A percentile compares a stretch with the other conserved stretches of the same genome.
Evolutionary conservation across 2,888 invertebrate genomes (phyloP).

Genomic region (Ochlodes sylvanus): DNA sequence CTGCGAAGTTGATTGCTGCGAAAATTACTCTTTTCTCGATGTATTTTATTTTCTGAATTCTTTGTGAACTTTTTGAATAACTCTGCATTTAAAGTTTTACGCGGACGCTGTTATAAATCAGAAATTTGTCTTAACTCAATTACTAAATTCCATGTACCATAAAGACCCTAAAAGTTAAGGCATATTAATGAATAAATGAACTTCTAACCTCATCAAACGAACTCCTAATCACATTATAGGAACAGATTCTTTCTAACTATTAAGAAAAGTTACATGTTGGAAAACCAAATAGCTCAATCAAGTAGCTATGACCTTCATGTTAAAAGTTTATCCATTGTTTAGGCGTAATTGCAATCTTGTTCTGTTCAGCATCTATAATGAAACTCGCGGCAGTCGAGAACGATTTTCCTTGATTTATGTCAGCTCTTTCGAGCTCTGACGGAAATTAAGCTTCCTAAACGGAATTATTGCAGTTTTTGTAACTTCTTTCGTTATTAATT

Average conservation of each 20-base stretch:
- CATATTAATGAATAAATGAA: not conserved
- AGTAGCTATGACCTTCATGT: not conserved
- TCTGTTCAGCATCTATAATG: slow-evolving; percentile 63
- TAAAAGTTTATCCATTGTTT: slow-evolving; percentile 24
- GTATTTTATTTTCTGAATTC: not conserved
- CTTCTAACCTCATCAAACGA: not conserved
- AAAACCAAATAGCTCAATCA: too few relatives aligned
- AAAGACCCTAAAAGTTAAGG: not conserved
- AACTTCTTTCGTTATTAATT: slow-evolving; percentile 78
- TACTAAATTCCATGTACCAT: not conserved
- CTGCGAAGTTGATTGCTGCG: not conserved
- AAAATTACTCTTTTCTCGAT: not conserved
- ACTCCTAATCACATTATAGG: too few relatives aligned
- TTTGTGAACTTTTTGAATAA: slow-evolving; percentile 3
- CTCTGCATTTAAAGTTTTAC: not conserved
- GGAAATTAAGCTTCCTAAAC: slow-evolving; percentile 77
- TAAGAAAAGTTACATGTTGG: too few relatives aligned
- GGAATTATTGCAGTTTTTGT: slow-evolving; percentile 79
- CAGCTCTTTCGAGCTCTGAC: slow-evolving; percentile 62
- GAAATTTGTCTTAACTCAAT: not conserved
- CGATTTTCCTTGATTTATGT: slow-evolving; percentile 74
- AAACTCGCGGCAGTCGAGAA: slow-evolving; percentile 64
- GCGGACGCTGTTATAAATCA: not conserved
- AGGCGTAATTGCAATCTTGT: slow-evolving; percentile 34
- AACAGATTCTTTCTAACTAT: too few relatives aligned